Base-by-base conservation (phyloP, 2,113 vertebrate genomes). In the Grallaria varia region DNA sequence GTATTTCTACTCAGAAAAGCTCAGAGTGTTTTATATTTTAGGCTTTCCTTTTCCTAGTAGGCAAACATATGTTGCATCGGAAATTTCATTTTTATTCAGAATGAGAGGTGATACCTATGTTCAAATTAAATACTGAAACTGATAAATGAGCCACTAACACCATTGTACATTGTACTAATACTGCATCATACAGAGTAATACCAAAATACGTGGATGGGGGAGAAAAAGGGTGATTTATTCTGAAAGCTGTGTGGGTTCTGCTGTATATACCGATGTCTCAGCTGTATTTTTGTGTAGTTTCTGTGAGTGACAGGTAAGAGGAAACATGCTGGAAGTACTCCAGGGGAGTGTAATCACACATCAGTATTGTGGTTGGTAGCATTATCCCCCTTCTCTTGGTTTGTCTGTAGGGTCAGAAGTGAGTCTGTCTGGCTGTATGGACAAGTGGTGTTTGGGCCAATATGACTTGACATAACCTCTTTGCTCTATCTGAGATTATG, bases 61-160 rank as follows among this genome's bases (percentile, higher is more conserved):
- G 18, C 60, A 93, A 89, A 52, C 3, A 44, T 8, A 12, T 10
- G 55, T 5, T 75, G 77, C 71, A 76, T n/a, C 79, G 44, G 84
- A 84, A 88, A 90, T 72, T 56, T 87, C 4, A 31, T 52, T 94
- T 76, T 30, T 68, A 3, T 63, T 94, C 22, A 83, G 75, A 90
- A 59, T 37, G 49, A 56, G 37, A 40, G 33, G 63, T 71, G 20
- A 40, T 50, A 71, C 69, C 82, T 28, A 5, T 72, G 79, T 82
- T 75, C 10, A 50, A 73, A 84, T 53, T 60, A 80, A 89, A 56
- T 60, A 24, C 20, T 30, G 27, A 14, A 77, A 21, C 30, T 88
- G 62, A 66, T 59, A 47, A 86, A 78, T 25, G n/a, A 78, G 44
- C n/a, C 16, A 18, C 60, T 64, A 40, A 47, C 66, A 18, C 25